A percentile compares a stretch with the other conserved stretches of the same genome.
phyloP scores from a whole-genome alignment of 1,140 invertebrate genomes.

The Megathymus violae region DNA sequence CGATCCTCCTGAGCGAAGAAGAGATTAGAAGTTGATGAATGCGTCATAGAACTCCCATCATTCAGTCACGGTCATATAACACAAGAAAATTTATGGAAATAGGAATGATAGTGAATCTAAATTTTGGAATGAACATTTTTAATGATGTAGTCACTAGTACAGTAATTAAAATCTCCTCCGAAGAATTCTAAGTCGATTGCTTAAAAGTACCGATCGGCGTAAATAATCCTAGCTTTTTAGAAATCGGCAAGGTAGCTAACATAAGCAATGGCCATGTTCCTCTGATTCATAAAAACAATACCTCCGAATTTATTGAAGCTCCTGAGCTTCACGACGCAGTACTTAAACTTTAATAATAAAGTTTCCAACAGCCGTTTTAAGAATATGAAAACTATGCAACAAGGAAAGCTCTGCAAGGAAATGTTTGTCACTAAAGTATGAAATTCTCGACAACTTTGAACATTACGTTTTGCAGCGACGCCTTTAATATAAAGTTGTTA shows the following conservation, averaged over 20 bases:
- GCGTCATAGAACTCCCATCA: too few relatives aligned
- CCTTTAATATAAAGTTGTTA: not conserved
- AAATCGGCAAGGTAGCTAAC: not conserved
- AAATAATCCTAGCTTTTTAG: too few relatives aligned
- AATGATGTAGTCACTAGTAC: too few relatives aligned
- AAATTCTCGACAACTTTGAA: not conserved
- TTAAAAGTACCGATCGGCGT: too few relatives aligned
- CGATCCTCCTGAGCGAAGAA: slow-evolving; percentile 10
- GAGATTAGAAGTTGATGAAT: not conserved
- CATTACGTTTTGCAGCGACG: not conserved
- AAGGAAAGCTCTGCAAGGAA: not conserved
- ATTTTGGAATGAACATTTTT: too few relatives aligned
- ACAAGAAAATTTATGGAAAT: too few relatives aligned
- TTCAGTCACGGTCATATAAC: too few relatives aligned
- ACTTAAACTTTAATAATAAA: not conserved
- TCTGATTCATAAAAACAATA: not conserved
- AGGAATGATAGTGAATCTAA: too few relatives aligned
- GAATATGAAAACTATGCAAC: not conserved
- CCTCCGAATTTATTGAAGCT: not conserved
- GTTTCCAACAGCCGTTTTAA: not conserved
- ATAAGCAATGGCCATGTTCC: not conserved
- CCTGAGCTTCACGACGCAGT: not conserved
- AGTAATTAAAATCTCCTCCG: too few relatives aligned
- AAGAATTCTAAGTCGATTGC: too few relatives aligned
- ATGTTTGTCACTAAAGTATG: not conserved